Conservation (phyloP, 2,113 vertebrate genomes). For the Macrotus californicus region DNA sequence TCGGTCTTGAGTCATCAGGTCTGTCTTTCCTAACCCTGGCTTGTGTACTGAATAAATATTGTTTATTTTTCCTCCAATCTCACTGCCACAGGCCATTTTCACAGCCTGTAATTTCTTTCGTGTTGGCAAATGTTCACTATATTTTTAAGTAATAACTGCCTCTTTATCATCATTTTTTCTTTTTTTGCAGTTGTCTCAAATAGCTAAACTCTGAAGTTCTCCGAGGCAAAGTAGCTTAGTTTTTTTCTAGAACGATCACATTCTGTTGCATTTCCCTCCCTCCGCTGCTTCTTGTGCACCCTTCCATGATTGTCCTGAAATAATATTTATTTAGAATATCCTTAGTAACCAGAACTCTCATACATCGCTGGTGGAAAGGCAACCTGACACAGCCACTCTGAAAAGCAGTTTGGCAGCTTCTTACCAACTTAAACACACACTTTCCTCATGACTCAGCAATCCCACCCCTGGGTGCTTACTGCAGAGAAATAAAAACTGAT, state of each 20-base stretch:
- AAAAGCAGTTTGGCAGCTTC: background rate
- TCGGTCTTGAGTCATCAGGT: background rate
- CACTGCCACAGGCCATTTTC: constrained; percentile 36
- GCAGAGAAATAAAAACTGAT: background rate
- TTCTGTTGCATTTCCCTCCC: background rate
- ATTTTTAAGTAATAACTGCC: constrained; percentile 26
- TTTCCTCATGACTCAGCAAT: background rate
- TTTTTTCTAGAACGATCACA: background rate
- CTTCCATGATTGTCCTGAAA: background rate
- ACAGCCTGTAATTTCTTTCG: background rate
- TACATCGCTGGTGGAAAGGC: background rate
- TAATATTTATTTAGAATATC: background rate
- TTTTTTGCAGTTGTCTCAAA: background rate
- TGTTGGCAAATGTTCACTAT: background rate
- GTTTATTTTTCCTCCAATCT: constrained; percentile 31
- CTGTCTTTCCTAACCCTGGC: background rate
- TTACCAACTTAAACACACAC: background rate
- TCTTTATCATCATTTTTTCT: background rate
- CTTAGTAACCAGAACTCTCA: background rate
- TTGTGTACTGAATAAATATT: background rate
- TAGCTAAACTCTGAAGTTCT: background rate
- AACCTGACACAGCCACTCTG: background rate
- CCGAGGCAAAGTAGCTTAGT: background rate
- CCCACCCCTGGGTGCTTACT: background rate
- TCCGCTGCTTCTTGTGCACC: background rate